phyloP scores from a whole-genome alignment of 2,888 invertebrate genomes.

The Scaptomyza tumidula region DNA sequence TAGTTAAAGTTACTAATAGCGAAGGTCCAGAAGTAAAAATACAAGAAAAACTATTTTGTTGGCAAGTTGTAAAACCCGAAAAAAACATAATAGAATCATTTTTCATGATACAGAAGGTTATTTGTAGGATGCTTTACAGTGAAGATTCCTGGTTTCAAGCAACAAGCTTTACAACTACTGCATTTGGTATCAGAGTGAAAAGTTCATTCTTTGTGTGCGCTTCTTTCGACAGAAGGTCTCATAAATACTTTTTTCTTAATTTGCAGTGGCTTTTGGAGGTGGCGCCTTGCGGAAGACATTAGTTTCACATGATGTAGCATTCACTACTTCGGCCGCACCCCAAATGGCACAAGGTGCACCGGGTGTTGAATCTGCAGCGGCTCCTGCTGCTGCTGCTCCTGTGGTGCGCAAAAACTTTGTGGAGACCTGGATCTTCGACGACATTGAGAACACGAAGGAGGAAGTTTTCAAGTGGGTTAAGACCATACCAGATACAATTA shows the following conservation, averaged over 20 bases:
- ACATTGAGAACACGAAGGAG: slow-evolving; percentile 80
- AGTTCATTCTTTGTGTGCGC: neutral
- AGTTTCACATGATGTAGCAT: neutral
- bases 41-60: too few relatives aligned
- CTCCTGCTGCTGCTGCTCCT: slow-evolving; percentile 19
- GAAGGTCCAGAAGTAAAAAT: too few relatives aligned
- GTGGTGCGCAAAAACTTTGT: slow-evolving; percentile 87
- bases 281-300: slow-evolving; percentile 55
- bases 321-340: neutral
- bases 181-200: neutral
- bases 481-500: slow-evolving; percentile 91
- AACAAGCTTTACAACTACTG: neutral
- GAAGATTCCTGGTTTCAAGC: too few relatives aligned
- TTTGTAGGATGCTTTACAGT: too few relatives aligned
- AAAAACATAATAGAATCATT: too few relatives aligned
- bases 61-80: too few relatives aligned
- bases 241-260: neutral
- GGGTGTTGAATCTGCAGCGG: slow-evolving; percentile 1
- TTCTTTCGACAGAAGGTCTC: neutral
- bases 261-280: slow-evolving; percentile 37
- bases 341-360: too few relatives aligned
- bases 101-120: too few relatives aligned
- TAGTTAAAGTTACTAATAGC: too few relatives aligned
- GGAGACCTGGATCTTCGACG: slow-evolving; percentile 89
- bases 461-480: slow-evolving; percentile 80